A percentile compares a stretch with the other conserved stretches of the same genome.
Conservation (phyloP, 2,888 invertebrate genomes). For the Phasia obesa region DNA sequence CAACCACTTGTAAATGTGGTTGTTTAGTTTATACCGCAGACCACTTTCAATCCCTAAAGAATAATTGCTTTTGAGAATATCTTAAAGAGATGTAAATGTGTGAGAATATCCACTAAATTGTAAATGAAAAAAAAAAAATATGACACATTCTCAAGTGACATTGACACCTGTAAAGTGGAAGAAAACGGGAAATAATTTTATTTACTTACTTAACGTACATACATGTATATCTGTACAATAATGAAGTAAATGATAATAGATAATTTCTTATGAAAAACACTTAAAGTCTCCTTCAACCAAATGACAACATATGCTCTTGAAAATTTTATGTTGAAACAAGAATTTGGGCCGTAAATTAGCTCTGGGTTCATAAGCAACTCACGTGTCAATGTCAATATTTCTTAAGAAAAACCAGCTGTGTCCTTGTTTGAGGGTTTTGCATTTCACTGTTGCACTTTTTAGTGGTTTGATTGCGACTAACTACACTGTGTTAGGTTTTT, state of each 20-base stretch:
- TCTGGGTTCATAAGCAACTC: neutral
- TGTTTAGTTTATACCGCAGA: slow-evolving; percentile 16
- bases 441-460: no score
- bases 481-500: no score
- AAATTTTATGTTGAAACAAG: no score
- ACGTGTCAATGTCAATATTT: no score
- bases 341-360: neutral
- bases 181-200: neutral
- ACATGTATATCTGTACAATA: no score
- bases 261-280: neutral
- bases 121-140: slow-evolving; percentile 65
- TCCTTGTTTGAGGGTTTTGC: no score
- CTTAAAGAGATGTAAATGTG: neutral
- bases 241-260: neutral
- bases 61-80: slow-evolving; percentile 13
- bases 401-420: no score
- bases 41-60: slow-evolving; percentile 35
- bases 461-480: no score
- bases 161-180: slow-evolving; percentile 64
- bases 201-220: no score
- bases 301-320: no score
- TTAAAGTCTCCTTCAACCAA: no score
- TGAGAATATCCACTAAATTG: slow-evolving; percentile 30
- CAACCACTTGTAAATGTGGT: slow-evolving; percentile 48
- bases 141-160: slow-evolving; percentile 75